phyloP scores from a whole-genome alignment of 2,113 vertebrate species.

The Oncorhynchus clarkii region DNA sequence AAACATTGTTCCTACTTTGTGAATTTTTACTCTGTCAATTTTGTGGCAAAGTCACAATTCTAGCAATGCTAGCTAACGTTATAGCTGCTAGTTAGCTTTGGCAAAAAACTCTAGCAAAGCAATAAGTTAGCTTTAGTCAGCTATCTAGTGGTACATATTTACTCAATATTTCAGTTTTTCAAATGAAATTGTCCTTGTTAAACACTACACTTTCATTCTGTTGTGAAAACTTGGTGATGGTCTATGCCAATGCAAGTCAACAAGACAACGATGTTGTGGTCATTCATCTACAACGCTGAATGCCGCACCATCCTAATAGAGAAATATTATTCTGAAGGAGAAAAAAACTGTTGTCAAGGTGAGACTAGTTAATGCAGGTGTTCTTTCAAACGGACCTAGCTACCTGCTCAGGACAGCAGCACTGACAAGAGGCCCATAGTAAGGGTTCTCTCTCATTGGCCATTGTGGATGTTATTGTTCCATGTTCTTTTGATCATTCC shows the following conservation, averaged over 20 bases:
- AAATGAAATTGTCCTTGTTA: too few species aligned
- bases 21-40: background rate
- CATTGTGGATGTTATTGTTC: too few species aligned
- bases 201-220: background rate
- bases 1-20: background rate
- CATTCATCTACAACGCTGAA: background rate
- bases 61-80: background rate
- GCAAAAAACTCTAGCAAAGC: background rate
- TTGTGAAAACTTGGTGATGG: background rate
- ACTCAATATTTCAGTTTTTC: too few species aligned
- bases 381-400: too few species aligned
- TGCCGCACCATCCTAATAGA: background rate
- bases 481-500: too few species aligned
- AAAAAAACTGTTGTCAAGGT: background rate
- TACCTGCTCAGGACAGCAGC: too few species aligned
- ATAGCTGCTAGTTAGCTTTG: background rate
- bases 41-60: background rate
- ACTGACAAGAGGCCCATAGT: too few species aligned
- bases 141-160: too few species aligned
- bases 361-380: too few species aligned
- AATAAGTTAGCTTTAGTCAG: background rate
- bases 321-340: background rate
- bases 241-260: background rate
- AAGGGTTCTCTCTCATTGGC: too few species aligned
- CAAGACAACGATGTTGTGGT: background rate